Evolutionary conservation across 2,888 invertebrate species (phyloP).

Genomic region (Daptonema setosum): DNA sequence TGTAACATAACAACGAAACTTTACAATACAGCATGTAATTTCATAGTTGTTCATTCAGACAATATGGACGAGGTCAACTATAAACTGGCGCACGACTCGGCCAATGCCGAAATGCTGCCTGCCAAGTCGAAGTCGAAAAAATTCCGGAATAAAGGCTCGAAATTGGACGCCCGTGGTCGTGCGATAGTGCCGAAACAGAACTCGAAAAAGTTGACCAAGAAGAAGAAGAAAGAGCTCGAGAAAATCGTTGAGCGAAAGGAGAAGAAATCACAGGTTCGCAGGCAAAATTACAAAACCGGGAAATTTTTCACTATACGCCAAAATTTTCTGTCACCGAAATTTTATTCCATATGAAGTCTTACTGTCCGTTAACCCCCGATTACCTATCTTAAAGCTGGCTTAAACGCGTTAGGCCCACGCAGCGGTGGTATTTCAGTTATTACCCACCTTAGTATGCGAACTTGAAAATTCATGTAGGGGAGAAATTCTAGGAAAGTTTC

Average conservation of each 20-base stretch:
- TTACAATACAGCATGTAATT: no score
- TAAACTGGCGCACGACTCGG: not conserved
- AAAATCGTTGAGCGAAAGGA: constrained; percentile 66
- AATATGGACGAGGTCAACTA: not conserved
- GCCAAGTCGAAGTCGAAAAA: not conserved
- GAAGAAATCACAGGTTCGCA: constrained; percentile 62
- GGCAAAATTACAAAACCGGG: no score
- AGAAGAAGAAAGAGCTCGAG: constrained; percentile 59
- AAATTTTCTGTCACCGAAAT: not conserved
- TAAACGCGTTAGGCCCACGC: no score
- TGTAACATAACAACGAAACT: no score
- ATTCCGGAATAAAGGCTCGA: not conserved
- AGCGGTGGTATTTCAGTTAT: no score
- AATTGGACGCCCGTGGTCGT: not conserved
- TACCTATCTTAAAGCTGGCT: not conserved
- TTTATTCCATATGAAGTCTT: not conserved
- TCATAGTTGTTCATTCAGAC: no score
- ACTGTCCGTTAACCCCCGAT: not conserved
- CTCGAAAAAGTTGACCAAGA: constrained; percentile 45
- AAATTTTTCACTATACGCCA: no score
- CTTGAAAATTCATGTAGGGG: no score
- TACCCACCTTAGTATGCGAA: no score
- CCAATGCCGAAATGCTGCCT: not conserved
- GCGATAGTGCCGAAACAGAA: constrained; percentile 35
- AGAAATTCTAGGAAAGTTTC: no score